Conservation (phyloP, 2,113 vertebrate species). For the Trochalopteron elliotii region DNA sequence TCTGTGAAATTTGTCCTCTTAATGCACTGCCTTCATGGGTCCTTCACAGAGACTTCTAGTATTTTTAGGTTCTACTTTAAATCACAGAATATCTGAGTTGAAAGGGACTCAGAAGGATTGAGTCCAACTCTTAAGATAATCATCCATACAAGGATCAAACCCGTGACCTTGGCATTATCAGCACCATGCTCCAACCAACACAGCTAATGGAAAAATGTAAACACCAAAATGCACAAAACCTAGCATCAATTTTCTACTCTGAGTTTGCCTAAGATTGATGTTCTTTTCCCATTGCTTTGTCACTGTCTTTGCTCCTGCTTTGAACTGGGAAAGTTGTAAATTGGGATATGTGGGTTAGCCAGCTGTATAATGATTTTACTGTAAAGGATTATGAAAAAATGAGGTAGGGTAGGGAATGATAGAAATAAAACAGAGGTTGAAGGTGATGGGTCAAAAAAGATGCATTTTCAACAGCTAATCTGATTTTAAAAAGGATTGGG, state of each 20-base stretch:
- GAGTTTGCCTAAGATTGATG: background rate
- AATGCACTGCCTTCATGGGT: background rate
- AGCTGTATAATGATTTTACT: background rate
- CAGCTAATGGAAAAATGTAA: background rate
- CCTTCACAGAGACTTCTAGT: background rate
- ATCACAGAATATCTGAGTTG: background rate
- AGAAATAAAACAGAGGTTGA: background rate
- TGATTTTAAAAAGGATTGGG: background rate
- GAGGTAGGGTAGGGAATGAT: background rate
- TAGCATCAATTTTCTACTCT: background rate
- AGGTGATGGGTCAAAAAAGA: background rate
- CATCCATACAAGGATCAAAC: background rate
- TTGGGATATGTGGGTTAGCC: background rate
- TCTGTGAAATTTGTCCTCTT: background rate
- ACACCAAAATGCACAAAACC: background rate
- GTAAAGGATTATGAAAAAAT: background rate
- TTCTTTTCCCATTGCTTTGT: background rate
- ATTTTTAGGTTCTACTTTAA: background rate
- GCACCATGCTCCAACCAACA: background rate
- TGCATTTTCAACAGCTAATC: background rate
- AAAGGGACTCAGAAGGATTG: background rate
- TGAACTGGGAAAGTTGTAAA: background rate
- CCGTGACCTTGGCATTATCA: background rate
- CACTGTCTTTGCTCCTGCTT: background rate
- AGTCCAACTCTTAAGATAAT: too few relatives aligned